These are phyloP conservation scores for Anhinga rufa DNA, from an alignment of 2,113 vertebrate species.

Conservation along the genomic window DNA sequence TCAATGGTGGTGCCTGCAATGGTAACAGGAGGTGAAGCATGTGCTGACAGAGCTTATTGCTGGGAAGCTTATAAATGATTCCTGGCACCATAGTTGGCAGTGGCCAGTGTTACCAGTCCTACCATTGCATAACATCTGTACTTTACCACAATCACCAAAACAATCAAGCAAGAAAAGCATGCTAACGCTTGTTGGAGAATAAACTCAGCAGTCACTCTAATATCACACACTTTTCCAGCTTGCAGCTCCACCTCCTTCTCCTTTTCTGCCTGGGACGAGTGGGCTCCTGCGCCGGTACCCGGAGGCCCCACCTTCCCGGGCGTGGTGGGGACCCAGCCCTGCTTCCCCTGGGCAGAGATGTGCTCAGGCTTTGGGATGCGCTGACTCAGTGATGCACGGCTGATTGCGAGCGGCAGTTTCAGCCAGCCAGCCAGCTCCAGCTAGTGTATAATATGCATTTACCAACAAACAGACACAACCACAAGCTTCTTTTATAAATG, in stretches of 20 bases:
- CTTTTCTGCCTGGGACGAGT: not conserved
- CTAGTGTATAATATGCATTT: not conserved
- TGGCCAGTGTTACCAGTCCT: constrained; percentile 48
- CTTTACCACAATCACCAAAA: constrained; percentile 52
- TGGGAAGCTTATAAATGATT: constrained; percentile 52
- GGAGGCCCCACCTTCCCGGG: constrained; percentile 60
- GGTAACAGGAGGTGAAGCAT: constrained; percentile 40
- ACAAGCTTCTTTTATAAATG: constrained; percentile 58
- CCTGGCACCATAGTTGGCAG: constrained; percentile 47
- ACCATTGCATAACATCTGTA: constrained; percentile 44
- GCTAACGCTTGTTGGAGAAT: constrained; percentile 29
- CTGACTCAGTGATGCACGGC: constrained; percentile 59
- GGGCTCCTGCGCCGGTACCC: not conserved
- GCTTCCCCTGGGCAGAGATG: constrained; percentile 61
- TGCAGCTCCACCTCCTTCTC: not conserved
- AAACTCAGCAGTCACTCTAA: not conserved
- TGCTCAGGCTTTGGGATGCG: constrained; percentile 57
- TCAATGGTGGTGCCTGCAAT: not conserved
- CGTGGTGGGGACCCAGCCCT: constrained; percentile 36
- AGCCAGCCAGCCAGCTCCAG: constrained; percentile 51
- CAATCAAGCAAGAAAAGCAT: not conserved
- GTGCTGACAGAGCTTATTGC: constrained; percentile 55
- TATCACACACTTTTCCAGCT: constrained; percentile 12
- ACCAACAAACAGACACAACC: constrained; percentile 59
- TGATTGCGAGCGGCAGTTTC: constrained; percentile 62